phyloP scores from a whole-genome alignment of 1,140 invertebrate species.

The Asobara japonica region DNA sequence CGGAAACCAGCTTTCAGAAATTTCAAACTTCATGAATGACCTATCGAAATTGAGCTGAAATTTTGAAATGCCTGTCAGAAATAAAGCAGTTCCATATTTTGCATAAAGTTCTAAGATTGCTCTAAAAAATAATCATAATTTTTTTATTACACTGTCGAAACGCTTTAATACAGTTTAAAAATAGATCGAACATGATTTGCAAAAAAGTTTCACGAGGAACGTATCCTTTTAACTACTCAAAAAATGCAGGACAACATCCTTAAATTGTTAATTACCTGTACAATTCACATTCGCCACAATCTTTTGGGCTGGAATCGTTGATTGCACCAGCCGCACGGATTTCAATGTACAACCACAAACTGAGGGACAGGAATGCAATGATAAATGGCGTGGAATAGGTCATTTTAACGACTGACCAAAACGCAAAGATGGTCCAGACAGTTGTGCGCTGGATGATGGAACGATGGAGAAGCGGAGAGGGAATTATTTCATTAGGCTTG shows the following conservation, averaged over 20 bases:
- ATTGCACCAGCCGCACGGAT: neutral
- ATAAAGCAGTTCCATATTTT: too few species aligned
- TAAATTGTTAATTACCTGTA: slow-evolving; percentile 23
- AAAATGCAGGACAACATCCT: neutral
- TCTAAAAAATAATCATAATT: too few species aligned
- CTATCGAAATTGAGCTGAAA: too few species aligned
- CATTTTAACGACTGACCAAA: slow-evolving; percentile 24
- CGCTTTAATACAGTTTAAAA: too few species aligned
- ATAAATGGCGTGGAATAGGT: slow-evolving; percentile 7
- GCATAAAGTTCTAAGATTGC: too few species aligned
- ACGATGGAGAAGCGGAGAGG: neutral
- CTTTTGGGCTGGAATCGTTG: neutral
- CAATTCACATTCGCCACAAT: slow-evolving; percentile 23
- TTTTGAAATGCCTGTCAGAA: too few species aligned
- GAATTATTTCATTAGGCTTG: neutral
- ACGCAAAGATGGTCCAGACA: slow-evolving; percentile 11
- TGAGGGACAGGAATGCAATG: slow-evolving; percentile 12
- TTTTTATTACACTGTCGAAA: too few species aligned
- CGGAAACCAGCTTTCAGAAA: too few species aligned
- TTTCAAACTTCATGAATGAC: too few species aligned
- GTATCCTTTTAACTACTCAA: too few species aligned
- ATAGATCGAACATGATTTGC: too few species aligned
- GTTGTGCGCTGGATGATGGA: neutral
- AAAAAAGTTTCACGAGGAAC: too few species aligned
- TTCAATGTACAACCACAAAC: slow-evolving; percentile 16